Evolutionary conservation across 2,888 invertebrate genomes (phyloP), one percentile per base, ranked within the genome.

Genomic region (Epirrhoe tristata): DNA sequence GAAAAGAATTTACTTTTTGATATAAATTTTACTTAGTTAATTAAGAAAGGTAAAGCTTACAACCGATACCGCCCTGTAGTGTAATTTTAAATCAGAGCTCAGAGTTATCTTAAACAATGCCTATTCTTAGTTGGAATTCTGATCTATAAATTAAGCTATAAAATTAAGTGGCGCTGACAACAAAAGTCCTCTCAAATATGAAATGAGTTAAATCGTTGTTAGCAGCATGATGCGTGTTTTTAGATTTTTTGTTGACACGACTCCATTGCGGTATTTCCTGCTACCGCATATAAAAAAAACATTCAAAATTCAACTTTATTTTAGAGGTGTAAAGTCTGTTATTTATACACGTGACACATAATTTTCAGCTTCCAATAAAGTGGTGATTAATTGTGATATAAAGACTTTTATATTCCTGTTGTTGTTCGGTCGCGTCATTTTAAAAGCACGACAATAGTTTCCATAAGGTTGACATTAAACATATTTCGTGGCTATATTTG

Each of bases 381-480:
- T 86, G 88, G 89, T 91, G 92, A 93, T 93, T 91, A 93, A 93
- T 93, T 85, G 88, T 86, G 86, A 86, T 89, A 88, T 92, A 87
- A 91, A 90, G 85, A 87, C 81, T 87, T 89, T 88, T 89, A 89
- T 89, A 89, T 87, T 86, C 88, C 83, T 89, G 87, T 89, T 89
- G 87, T 89, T 86, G 83, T 88, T 84, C 81, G 72, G 85, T 81
- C 84, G 82, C 83, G 83, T 85, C 87, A 88, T 87, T 86, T 87
- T 84, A 82, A 84, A 85, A 83, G 77, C 77, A 79, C 79, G 81
- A 83, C 83, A 87, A 82, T 82, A 81, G 82, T 77, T 80, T 81
- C 81, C 81, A 83, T 83, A 77, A 74, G 74, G 75, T 76, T 73
- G 76, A 77, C 77, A 77, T 78, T 77, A 82, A 77, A 77, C 77